phyloP scores from a whole-genome alignment of 2,888 invertebrate species.

The Willowsia nigromaculata region DNA sequence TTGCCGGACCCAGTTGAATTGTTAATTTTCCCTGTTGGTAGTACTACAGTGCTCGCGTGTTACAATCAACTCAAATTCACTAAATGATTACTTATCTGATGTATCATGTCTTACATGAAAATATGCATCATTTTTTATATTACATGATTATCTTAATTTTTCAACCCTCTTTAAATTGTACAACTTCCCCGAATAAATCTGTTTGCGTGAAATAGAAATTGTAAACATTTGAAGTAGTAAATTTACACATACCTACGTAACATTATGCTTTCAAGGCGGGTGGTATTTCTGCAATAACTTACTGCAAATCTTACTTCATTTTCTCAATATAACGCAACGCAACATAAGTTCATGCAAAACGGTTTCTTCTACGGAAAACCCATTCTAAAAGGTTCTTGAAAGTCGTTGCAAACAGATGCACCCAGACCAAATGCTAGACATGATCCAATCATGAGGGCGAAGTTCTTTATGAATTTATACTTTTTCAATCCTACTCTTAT shows the following conservation, averaged over 20 bases:
- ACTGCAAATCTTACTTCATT: neutral
- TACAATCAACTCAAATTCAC: constrained; percentile 11
- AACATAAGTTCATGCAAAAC: neutral
- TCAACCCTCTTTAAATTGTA: neutral
- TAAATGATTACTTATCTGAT: neutral
- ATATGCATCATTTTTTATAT: neutral
- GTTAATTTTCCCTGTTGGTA: constrained; percentile 6
- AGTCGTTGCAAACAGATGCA: no score
- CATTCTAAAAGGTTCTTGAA: neutral
- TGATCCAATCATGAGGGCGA: no score
- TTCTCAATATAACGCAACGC: neutral
- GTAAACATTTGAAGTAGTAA: neutral
- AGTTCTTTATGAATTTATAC: neutral
- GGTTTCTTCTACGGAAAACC: neutral
- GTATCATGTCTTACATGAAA: no score
- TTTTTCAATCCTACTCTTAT: neutral
- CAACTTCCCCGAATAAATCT: constrained; percentile 20
- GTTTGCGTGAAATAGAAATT: neutral
- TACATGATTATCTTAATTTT: neutral
- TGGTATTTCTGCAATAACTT: neutral
- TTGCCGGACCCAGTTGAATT: constrained; percentile 33
- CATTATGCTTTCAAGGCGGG: neutral
- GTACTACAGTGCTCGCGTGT: neutral
- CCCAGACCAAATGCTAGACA: no score
- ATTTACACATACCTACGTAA: neutral